Evolutionary conservation across 2,888 invertebrate species (phyloP), one percentile per base, ranked within the genome.

Genomic region (Gerosis bhagava): DNA sequence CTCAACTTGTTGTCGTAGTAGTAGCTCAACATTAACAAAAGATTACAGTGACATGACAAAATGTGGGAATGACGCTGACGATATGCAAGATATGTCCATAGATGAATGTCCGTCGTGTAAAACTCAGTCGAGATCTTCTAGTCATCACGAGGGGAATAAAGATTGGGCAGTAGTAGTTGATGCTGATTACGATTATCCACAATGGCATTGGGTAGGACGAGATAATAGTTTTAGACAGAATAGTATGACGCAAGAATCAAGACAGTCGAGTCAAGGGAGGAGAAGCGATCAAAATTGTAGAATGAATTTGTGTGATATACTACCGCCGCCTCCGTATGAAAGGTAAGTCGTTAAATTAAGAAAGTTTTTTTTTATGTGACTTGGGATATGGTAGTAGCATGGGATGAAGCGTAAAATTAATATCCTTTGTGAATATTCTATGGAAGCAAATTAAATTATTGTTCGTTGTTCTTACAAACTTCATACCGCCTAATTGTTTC

Each of bases 21-120:
- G 87, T 54, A 87, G 74, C 53, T 88, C 87, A 0, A 88, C 87
- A 3, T 64, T 87, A 35, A 87, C 87, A 22, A 88, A 88, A 69
- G 87, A 88, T 51, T 88, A 84, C 46, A 88, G 87, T 53, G 87
- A 88, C 56, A 86, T 87, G 86, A 88, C 87, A 0, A 88, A 88
- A 70, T 88, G 87, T 66, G 83, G 81, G n/a, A 82, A 83, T 42
- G 83, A 79, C 5, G 76, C 63, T 3, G 80, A 82, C 42, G 84
- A 82, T 28, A 61, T 72, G 49, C 86, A 82, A 62, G 83, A 86
- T 13, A 76, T 83, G 67, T 83, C 84, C 2, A 66, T 84, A 49
- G 88, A 88, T 54, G 88, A 88, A 44, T 88, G 87, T 46, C 87
- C 86, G 0, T 87, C 88, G 6, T 88, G 88, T 52, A 83, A 83